Evolutionary conservation across 2,113 vertebrate genomes (phyloP).

Genomic region (Pheucticus melanocephalus): DNA sequence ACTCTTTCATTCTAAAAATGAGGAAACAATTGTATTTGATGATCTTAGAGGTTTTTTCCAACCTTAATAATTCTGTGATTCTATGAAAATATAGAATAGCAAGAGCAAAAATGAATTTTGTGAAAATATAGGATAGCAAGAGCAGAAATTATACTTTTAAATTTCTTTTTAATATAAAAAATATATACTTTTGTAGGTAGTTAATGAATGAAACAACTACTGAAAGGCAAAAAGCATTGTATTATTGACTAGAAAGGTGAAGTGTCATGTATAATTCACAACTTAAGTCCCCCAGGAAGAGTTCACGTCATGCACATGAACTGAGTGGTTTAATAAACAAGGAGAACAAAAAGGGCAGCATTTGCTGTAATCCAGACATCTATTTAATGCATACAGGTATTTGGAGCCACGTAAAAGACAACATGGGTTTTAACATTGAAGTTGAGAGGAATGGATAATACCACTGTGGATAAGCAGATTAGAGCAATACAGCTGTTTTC

Average conservation of each 20-base stretch:
- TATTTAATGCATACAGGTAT: neutral
- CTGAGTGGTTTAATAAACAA: neutral
- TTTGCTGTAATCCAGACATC: neutral
- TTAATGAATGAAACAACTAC: neutral
- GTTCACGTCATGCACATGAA: neutral
- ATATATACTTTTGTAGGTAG: neutral
- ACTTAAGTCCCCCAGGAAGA: neutral
- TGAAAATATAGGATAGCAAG: neutral
- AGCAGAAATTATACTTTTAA: neutral
- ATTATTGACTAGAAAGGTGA: neutral
- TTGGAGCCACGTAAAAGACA: neutral
- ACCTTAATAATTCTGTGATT: neutral
- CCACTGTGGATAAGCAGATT: neutral
- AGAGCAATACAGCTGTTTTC: neutral
- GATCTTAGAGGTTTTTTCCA: neutral
- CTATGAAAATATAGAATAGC: neutral
- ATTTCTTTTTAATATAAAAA: neutral
- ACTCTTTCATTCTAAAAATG: neutral
- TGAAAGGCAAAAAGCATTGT: neutral
- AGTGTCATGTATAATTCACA: constrained; percentile 25
- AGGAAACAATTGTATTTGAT: neutral
- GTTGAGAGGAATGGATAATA: neutral
- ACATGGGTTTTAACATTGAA: neutral
- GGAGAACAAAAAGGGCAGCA: neutral
- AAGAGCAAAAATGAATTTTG: neutral